Conservation (phyloP, 2,797 vertebrate genomes). For the Kryptopterus vitreolus region DNA sequence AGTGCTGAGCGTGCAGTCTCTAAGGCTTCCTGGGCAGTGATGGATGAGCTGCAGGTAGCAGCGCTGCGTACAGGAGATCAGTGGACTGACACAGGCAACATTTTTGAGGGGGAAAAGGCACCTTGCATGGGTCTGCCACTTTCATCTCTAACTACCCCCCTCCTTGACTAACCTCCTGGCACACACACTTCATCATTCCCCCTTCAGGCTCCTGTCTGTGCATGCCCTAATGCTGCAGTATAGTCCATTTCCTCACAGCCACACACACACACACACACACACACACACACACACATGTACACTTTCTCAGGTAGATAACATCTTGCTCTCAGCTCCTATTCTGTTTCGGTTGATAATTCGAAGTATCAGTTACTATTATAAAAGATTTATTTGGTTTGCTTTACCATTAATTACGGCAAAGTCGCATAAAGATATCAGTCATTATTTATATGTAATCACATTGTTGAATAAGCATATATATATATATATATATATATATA, state of each 20-base stretch:
- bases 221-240: constrained; percentile 34
- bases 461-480: too few relatives aligned
- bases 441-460: neutral
- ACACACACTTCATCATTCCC: constrained; percentile 37
- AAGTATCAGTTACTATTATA: neutral
- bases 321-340: neutral
- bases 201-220: constrained; percentile 40
- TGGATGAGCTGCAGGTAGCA: constrained; percentile 45
- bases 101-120: constrained; percentile 45
- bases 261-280: constrained; percentile 6
- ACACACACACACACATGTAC: constrained; percentile 10
- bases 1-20: constrained; percentile 50
- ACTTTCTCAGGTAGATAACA: constrained; percentile 6
- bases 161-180: constrained; percentile 7
- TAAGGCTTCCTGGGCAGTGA: constrained; percentile 28
- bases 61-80: constrained; percentile 34
- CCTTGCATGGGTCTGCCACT: constrained; percentile 39
- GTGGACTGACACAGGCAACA: constrained; percentile 31
- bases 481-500: too few relatives aligned
- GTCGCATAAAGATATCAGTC: neutral
- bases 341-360: too few relatives aligned
- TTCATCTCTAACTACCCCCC: constrained; percentile 1
- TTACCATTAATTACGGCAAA: neutral
- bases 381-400: neutral
- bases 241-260: constrained; percentile 12